Evolutionary conservation across 2,113 vertebrate species (phyloP).

Genomic region (Pavo muticus): DNA sequence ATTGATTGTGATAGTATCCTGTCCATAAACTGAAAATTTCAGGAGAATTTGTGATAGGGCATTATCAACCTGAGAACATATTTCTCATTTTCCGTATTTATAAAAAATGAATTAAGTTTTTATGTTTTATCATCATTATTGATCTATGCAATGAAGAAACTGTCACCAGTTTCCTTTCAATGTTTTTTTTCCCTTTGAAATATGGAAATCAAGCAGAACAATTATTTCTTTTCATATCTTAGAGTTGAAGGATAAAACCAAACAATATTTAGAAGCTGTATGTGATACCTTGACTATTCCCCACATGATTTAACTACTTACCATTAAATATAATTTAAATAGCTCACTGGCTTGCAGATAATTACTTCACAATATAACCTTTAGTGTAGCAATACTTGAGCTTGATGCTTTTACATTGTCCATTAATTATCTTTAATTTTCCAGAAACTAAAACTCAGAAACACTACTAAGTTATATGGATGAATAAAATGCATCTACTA

Average conservation of each 20-base stretch:
- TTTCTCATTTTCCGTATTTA: neutral
- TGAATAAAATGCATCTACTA: neutral
- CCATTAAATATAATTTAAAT: slow-evolving; percentile 31
- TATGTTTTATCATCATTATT: neutral
- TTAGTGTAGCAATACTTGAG: neutral
- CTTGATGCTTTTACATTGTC: neutral
- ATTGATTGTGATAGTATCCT: neutral
- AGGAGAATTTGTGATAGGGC: neutral
- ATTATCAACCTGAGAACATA: neutral
- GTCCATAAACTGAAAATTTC: neutral
- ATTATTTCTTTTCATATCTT: neutral
- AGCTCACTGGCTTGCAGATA: neutral
- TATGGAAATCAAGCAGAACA: neutral
- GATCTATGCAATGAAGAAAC: neutral
- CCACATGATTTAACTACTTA: neutral
- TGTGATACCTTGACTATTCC: neutral
- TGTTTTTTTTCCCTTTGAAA: neutral
- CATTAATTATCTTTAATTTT: slow-evolving; percentile 26
- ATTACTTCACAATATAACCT: slow-evolving; percentile 14
- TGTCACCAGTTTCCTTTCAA: neutral
- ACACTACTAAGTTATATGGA: neutral
- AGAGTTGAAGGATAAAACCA: neutral
- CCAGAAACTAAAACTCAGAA: neutral
- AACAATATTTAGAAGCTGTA: neutral
- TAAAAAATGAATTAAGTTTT: neutral